Percentiles rank a stretch among this genome's conserved stretches.
Conservation (phyloP, 2,888 invertebrate genomes). For the Cryptus armator region DNA sequence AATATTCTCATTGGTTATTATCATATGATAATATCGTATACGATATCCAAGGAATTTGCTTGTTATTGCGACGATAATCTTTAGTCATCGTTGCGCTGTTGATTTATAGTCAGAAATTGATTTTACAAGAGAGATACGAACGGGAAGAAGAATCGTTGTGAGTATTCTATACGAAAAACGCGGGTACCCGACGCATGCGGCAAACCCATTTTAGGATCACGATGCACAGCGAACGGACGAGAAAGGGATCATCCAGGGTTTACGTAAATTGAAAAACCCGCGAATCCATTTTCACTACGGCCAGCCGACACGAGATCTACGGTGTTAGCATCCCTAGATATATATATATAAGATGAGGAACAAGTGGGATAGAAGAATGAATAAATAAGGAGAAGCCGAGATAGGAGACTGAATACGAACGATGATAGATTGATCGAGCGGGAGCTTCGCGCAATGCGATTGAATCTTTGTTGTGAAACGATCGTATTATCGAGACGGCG, state of each 20-base stretch:
- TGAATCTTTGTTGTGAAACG: conserved; percentile 29
- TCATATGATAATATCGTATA: neutral
- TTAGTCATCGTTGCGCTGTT: conserved; percentile 6
- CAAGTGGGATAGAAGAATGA: neutral
- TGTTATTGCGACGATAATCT: no score
- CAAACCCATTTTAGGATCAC: neutral
- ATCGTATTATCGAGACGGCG: conserved; percentile 33
- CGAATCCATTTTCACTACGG: conserved; percentile 60
- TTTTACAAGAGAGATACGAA: conserved; percentile 41
- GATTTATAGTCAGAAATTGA: conserved; percentile 51
- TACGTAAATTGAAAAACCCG: conserved; percentile 70
- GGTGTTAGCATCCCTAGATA: conserved; percentile 17
- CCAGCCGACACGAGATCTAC: conserved; percentile 32
- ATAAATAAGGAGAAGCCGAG: conserved; percentile 24
- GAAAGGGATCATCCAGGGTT: conserved; percentile 68
- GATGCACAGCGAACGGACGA: conserved; percentile 27
- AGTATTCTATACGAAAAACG: neutral
- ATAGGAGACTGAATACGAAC: neutral
- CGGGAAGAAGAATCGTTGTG: conserved; percentile 33
- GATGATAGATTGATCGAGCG: conserved; percentile 41
- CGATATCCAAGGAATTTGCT: neutral
- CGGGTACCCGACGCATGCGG: no score
- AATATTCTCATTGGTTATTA: no score
- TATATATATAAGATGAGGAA: neutral
- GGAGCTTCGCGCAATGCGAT: conserved; percentile 38